Conservation (phyloP, 1,140 invertebrate species). For the Pogonomyrmex barbatus region DNA sequence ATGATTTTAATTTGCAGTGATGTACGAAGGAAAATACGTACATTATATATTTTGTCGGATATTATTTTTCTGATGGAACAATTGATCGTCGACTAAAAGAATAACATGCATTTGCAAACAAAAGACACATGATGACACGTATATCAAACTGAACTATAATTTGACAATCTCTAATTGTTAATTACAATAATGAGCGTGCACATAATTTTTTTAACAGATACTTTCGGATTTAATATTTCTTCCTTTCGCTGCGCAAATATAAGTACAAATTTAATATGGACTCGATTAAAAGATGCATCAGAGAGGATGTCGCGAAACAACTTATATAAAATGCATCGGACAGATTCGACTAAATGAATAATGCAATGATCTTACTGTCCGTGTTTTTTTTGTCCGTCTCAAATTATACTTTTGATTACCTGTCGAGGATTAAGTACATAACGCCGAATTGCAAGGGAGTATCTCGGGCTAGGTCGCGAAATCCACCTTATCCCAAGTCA, state of each 20-base stretch:
- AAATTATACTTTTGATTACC: constrained; percentile 31
- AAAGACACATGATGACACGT: constrained; percentile 45
- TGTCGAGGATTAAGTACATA: constrained; percentile 79
- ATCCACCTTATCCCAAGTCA: constrained; percentile 88
- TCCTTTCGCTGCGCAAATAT: constrained; percentile 31
- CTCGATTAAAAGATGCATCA: constrained; percentile 23
- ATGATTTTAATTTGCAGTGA: constrained; percentile 6
- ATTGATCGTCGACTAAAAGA: constrained; percentile 35
- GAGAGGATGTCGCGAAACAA: constrained; percentile 51
- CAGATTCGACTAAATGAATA: constrained; percentile 26
- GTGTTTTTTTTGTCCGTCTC: neutral
- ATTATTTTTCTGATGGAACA: neutral
- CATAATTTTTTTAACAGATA: constrained; percentile 12
- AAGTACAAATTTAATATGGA: constrained; percentile 64
- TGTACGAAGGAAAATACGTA: constrained; percentile 1
- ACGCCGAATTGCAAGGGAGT: constrained; percentile 63
- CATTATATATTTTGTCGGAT: neutral
- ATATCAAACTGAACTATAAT: constrained; percentile 37
- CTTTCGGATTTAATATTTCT: constrained; percentile 31
- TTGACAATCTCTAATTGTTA: constrained; percentile 15
- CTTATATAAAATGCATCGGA: constrained; percentile 65
- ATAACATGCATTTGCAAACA: constrained; percentile 39
- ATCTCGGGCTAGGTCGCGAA: constrained; percentile 87
- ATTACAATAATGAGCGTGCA: constrained; percentile 1
- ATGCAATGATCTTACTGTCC: constrained; percentile 17